Conservation (phyloP, 2,797 vertebrate genomes). For the Chloroceryle amazona region DNA sequence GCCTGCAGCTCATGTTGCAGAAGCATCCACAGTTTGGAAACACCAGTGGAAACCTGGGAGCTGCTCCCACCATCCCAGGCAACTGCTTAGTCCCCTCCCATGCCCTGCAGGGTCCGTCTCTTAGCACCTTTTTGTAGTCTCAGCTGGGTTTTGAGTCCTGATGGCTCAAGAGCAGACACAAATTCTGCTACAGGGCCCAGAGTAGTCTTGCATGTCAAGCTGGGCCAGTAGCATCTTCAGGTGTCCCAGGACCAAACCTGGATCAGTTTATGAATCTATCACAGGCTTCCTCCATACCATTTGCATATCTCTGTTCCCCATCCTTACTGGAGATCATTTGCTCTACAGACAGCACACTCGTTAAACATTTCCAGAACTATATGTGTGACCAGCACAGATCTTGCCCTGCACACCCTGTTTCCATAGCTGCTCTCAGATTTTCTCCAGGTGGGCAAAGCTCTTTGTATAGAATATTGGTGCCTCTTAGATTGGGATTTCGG, state of each 20-base stretch:
- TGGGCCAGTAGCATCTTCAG: not conserved
- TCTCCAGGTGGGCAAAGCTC: not conserved
- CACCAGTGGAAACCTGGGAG: not conserved
- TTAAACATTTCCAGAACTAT: not conserved
- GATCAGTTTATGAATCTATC: not conserved
- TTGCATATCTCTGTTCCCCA: fast-evolving
- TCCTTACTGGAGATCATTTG: not conserved
- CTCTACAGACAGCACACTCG: not conserved
- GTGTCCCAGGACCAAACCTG: not conserved
- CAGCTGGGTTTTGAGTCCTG: not conserved
- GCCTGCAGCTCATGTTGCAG: not conserved
- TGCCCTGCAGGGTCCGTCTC: not conserved
- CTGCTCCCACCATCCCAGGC: not conserved
- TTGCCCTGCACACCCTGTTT: not conserved
- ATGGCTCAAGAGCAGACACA: not conserved
- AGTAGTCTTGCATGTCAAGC: not conserved
- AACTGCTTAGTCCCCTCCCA: not conserved
- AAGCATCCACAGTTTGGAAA: not conserved
- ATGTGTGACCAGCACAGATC: not conserved
- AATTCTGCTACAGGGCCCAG: not conserved
- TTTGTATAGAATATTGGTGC: not conserved
- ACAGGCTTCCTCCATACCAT: not conserved
- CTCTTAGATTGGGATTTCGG: not conserved
- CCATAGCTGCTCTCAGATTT: not conserved
- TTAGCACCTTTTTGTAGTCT: not conserved